Conservation (phyloP, 2,797 vertebrate genomes). For the Rhabdophis nuchalis region DNA sequence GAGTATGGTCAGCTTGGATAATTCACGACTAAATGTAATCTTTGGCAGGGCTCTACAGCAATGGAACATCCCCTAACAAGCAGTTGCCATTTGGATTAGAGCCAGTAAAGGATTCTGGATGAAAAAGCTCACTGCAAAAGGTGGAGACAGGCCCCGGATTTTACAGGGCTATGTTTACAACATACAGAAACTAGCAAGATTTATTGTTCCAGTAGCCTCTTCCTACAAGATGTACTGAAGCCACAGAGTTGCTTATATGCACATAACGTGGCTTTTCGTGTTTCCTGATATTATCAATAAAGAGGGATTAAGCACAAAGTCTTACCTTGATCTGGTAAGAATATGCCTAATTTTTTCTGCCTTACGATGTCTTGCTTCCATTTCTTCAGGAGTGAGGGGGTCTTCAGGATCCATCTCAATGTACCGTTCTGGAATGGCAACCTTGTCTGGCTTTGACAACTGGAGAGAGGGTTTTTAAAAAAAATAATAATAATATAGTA, state of each 20-base stretch:
- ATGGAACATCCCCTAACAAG: not conserved
- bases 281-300: not conserved
- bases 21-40: not conserved
- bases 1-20: not conserved
- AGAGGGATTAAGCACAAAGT: not conserved
- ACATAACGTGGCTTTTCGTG: not conserved
- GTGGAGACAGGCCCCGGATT: not conserved
- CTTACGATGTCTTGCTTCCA: slow-evolving; percentile 87
- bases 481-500: not conserved
- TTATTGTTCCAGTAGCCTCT: not conserved
- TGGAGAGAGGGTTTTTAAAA: slow-evolving; percentile 40
- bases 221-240: not conserved
- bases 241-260: not conserved
- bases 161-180: not conserved
- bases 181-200: not conserved
- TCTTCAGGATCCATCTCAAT: slow-evolving; percentile 89
- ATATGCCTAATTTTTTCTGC: slow-evolving; percentile 94
- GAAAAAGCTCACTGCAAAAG: not conserved
- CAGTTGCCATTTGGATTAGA: not conserved
- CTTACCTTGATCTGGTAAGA: slow-evolving; percentile 90
- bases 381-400: slow-evolving; percentile 86
- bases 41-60: not conserved
- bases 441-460: slow-evolving; percentile 92
- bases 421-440: slow-evolving; percentile 91
- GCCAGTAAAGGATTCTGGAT: not conserved